A percentile compares a stretch with the other conserved stretches of the same genome.
These are phyloP conservation scores for Sycophila texana DNA, from an alignment of 2,888 invertebrate genomes.

Conservation along the genomic window DNA sequence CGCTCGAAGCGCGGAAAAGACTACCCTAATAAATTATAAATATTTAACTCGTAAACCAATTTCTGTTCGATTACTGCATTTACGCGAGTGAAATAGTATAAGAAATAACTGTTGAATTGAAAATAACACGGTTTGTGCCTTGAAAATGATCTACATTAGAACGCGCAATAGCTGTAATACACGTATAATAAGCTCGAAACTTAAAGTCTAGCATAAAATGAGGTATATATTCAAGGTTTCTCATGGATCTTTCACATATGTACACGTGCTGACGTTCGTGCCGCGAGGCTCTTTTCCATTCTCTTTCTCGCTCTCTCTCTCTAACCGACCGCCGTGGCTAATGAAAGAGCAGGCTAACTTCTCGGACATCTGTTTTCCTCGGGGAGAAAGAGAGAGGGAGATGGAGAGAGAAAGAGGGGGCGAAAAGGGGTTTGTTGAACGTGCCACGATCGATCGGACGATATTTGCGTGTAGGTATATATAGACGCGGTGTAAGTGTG, in stretches of 20 bases:
- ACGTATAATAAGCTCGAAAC: neutral
- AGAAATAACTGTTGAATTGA: no score
- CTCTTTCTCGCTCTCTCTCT: neutral
- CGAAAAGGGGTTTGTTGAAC: neutral
- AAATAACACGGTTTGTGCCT: no score
- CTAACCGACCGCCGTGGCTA: constrained; percentile 7
- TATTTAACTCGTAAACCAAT: no score
- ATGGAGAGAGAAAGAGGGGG: neutral
- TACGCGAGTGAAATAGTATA: no score
- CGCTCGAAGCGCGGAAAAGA: no score
- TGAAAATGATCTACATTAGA: no score
- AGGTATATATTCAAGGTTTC: constrained; percentile 12
- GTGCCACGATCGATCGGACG: constrained; percentile 10
- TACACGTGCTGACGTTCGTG: neutral
- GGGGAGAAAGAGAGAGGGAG: constrained; percentile 9
- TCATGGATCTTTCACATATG: neutral
- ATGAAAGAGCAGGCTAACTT: constrained; percentile 5
- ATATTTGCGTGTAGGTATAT: neutral
- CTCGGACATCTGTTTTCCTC: constrained; percentile 47
- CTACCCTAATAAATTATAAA: no score
- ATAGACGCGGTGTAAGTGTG: neutral
- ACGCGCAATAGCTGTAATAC: no score
- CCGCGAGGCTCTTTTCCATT: no score
- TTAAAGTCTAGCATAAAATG: neutral
- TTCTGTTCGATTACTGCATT: no score